These are phyloP conservation scores for Ctenomys sociabilis DNA, from an alignment of 2,113 vertebrate species.

Conservation along the genomic window DNA sequence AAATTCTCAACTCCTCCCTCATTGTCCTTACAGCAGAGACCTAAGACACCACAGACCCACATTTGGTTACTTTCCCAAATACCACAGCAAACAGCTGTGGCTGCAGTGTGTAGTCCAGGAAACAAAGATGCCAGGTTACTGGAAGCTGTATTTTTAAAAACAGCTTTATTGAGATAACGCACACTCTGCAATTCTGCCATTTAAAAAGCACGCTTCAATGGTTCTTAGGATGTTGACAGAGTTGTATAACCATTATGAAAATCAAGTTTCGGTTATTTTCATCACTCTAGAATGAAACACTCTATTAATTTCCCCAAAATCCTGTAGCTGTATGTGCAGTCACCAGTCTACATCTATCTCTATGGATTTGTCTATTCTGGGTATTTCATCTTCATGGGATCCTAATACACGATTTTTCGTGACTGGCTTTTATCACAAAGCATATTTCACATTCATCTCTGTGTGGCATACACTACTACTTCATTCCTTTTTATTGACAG, in stretches of 20 bases:
- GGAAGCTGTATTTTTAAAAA: not conserved
- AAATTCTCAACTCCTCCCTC: not conserved
- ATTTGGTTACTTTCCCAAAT: not conserved
- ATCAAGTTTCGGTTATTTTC: not conserved
- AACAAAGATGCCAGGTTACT: not conserved
- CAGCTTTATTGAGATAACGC: constrained; percentile 25
- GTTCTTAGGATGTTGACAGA: not conserved
- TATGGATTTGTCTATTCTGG: not conserved
- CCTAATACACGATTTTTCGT: not conserved
- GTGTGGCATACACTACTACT: not conserved
- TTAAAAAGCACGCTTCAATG: not conserved
- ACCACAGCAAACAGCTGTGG: not conserved
- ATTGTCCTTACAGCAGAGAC: not conserved
- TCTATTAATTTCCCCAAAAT: not conserved
- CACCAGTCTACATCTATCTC: not conserved
- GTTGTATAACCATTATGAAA: not conserved
- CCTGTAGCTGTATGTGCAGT: not conserved
- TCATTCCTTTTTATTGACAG: not conserved
- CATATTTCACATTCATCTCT: not conserved
- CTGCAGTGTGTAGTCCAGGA: not conserved
- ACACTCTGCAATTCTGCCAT: not conserved
- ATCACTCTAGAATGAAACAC: not conserved
- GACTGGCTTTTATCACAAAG: not conserved
- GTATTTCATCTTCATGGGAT: not conserved
- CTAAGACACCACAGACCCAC: not conserved